phyloP scores from a whole-genome alignment of 2,888 invertebrate species.

The Metalampra italica region DNA sequence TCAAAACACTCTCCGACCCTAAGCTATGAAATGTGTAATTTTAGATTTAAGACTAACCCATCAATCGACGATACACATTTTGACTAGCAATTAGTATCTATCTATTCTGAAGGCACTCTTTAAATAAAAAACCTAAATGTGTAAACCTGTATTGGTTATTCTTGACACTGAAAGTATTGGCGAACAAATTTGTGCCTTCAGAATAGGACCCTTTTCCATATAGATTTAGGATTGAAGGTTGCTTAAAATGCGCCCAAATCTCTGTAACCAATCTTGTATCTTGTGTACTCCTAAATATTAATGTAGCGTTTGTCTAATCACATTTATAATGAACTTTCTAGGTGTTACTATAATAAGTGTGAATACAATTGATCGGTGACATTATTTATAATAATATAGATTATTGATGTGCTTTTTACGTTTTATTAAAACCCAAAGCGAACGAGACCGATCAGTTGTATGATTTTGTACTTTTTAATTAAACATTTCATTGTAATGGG shows the following conservation, averaged over 20 bases:
- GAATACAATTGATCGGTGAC: conserved; percentile 47
- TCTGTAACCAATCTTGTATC: conserved; percentile 41
- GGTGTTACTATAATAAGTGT: conserved; percentile 38
- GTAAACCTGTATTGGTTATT: too few species aligned
- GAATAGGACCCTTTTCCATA: too few species aligned
- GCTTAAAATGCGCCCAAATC: conserved; percentile 25
- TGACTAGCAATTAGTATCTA: conserved; percentile 27
- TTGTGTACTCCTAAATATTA: conserved; percentile 43
- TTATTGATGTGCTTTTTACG: conserved; percentile 10
- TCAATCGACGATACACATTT: conserved; percentile 20
- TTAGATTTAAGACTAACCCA: conserved; percentile 28
- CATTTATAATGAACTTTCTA: conserved; percentile 37
- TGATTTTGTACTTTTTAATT: conserved; percentile 43
- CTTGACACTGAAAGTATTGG: too few species aligned
- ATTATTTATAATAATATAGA: conserved; percentile 5
- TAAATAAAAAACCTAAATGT: too few species aligned
- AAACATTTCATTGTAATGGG: conserved; percentile 76
- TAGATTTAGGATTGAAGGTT: conserved; percentile 15
- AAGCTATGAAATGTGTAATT: conserved; percentile 75
- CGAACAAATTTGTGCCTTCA: too few species aligned
- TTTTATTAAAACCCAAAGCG: conserved; percentile 19
- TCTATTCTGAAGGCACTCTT: neutral
- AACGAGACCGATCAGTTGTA: conserved; percentile 46
- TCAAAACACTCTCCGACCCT: conserved; percentile 50
- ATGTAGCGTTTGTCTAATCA: conserved; percentile 42